A percentile compares a stretch with the other conserved stretches of the same genome.
These are phyloP conservation scores for Epinotia nisella DNA, from an alignment of 2,888 invertebrate genomes.

Conservation along the genomic window DNA sequence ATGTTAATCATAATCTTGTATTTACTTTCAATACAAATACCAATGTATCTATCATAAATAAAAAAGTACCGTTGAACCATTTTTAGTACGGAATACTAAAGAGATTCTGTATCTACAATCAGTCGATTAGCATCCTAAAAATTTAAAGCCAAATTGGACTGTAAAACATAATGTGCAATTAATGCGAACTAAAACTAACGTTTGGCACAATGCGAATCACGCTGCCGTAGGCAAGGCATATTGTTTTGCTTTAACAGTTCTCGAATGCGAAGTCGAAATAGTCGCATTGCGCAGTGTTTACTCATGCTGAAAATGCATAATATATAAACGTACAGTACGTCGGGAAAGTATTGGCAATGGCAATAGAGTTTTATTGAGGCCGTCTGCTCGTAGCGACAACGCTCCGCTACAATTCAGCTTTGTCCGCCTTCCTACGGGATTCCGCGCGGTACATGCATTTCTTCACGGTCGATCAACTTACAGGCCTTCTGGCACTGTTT, in stretches of 20 bases:
- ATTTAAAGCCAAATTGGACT: background rate
- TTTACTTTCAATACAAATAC: too few relatives aligned
- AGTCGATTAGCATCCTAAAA: background rate
- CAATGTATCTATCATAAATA: too few relatives aligned
- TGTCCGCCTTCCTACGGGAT: slow-evolving; percentile 55
- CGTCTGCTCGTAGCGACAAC: slow-evolving; percentile 54
- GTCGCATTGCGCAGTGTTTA: slow-evolving; percentile 58
- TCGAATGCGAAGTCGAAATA: slow-evolving; percentile 53
- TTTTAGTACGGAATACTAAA: too few relatives aligned
- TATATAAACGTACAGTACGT: slow-evolving; percentile 41
- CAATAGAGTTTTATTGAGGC: slow-evolving; percentile 63
- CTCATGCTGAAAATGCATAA: slow-evolving; percentile 63
- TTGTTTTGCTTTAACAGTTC: slow-evolving; percentile 50
- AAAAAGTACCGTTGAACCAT: too few relatives aligned
- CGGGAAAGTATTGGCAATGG: slow-evolving; percentile 46
- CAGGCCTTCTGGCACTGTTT: slow-evolving; percentile 46
- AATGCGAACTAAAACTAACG: background rate
- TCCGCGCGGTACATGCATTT: slow-evolving; percentile 61
- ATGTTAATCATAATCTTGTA: too few relatives aligned
- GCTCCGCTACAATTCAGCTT: slow-evolving; percentile 55
- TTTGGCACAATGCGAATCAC: slow-evolving; percentile 14
- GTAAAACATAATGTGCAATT: slow-evolving; percentile 14
- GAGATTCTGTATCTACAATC: background rate
- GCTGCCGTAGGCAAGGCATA: slow-evolving; percentile 34
- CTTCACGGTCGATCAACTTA: slow-evolving; percentile 61